Evolutionary conservation across 2,797 vertebrate genomes (phyloP), one percentile per base, ranked within the genome.

Genomic region (Siniperca obscura): DNA sequence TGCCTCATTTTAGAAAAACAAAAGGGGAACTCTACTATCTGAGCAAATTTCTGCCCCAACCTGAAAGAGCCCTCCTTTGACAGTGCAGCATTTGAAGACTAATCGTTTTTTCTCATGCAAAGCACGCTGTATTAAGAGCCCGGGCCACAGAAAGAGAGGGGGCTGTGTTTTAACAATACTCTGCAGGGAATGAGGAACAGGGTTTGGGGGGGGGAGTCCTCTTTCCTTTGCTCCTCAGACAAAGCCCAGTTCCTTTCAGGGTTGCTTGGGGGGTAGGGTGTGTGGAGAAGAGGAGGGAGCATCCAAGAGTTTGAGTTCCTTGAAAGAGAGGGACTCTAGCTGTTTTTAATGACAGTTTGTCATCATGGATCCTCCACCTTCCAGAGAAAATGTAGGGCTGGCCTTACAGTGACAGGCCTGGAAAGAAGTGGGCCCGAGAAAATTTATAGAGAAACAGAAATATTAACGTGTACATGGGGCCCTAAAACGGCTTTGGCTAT

Each of bases 91-190:
- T 95, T 94, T 95, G 93, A 96, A 95, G 94, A 95, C 95, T 95
- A 95, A 96, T 96, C 92, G 92, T 93, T 95, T 95, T 95, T 96
- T 96, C 93, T 96, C 92, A 96, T 96, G 95, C 95, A 96, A 96
- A 96, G 94, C 92, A 90, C 66, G 90, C 92, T 94, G 94, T 94
- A 95, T 95, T 95, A 95, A 95, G 91, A 95, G 92, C 77, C 86
- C 13, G 73, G 86, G 90, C 90, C 83, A 27, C 75, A 69, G 87
- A 90, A 86, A 86, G 90, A 85, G 88, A 90, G 93, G 92, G 91
- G 89, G 89, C 89, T 94, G 91, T 94, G 92, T 95, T 95, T 95
- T 94, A 96, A 96, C 95, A 96, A 96, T 95, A 95, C 94, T 95
- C 95, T 82, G 70, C 94, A 91, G 96, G 96, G 95, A 95, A 93